phyloP scores from a whole-genome alignment of 2,113 vertebrate species.

The Rhegmatorhina hoffmannsi region DNA sequence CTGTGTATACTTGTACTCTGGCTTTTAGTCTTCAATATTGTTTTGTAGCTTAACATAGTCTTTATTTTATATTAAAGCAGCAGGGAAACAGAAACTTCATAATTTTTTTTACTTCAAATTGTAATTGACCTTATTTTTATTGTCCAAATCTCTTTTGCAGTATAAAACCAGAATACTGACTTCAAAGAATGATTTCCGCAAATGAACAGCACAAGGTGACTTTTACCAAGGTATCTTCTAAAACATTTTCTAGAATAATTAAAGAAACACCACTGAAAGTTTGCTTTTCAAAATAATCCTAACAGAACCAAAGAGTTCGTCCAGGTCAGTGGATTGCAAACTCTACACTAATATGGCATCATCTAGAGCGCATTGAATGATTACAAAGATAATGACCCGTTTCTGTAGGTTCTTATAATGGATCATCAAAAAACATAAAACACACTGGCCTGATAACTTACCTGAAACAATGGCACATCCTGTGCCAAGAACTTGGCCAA shows the following conservation, averaged over 20 bases:
- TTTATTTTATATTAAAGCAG: not conserved
- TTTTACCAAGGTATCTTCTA: not conserved
- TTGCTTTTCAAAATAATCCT: not conserved
- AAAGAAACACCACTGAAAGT: not conserved
- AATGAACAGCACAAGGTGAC: not conserved
- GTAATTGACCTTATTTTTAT: not conserved
- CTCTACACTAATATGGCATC: not conserved
- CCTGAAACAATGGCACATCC: constrained; percentile 93
- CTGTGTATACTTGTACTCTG: not conserved
- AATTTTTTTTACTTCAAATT: not conserved
- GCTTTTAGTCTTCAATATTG: not conserved
- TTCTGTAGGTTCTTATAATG: not conserved
- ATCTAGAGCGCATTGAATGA: not conserved
- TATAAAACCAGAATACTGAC: not conserved
- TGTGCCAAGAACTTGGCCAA: constrained; percentile 93
- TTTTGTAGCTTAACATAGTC: not conserved
- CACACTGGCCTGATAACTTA: not conserved
- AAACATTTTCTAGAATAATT: not conserved
- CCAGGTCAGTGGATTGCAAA: not conserved
- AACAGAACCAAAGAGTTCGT: not conserved
- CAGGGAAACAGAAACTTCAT: not conserved
- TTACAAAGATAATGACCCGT: not conserved
- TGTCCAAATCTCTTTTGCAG: not conserved
- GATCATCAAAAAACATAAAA: not conserved
- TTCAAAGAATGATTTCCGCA: not conserved